Percentiles rank a stretch among this genome's conserved stretches.
Evolutionary conservation across 2,113 vertebrate genomes (phyloP).

Genomic region (Nannospalax galili): DNA sequence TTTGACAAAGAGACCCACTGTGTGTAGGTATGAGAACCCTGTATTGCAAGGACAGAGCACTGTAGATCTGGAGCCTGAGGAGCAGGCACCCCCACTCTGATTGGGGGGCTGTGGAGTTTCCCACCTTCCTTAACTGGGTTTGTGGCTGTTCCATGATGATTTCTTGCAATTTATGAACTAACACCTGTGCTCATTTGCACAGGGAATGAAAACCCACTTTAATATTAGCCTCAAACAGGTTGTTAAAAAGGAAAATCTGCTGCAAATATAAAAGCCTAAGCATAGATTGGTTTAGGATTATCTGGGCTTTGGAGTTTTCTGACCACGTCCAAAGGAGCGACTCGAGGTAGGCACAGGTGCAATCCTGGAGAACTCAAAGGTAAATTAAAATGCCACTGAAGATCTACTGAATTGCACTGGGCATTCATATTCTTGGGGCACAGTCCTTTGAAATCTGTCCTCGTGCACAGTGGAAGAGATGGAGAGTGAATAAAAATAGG

Average conservation of each 20-base stretch:
- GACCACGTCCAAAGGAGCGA: slow-evolving; percentile 40
- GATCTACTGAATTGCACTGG: neutral
- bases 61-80: neutral
- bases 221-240: slow-evolving; percentile 40
- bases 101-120: neutral
- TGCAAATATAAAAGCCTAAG: slow-evolving; percentile 42
- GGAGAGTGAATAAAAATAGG: neutral
- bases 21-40: neutral
- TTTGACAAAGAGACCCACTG: neutral
- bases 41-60: too few species aligned
- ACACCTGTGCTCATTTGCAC: slow-evolving; percentile 13
- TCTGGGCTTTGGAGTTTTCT: slow-evolving; percentile 52
- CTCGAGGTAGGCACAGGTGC: neutral
- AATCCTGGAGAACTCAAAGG: slow-evolving; percentile 20
- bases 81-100: too few species aligned
- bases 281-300: slow-evolving; percentile 55
- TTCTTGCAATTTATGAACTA: neutral
- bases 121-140: neutral
- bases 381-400: slow-evolving; percentile 51
- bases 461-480: neutral
- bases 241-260: slow-evolving; percentile 51
- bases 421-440: neutral
- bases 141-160: neutral
- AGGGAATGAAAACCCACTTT: slow-evolving; percentile 29
- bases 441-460: neutral